These are phyloP conservation scores for Spatula clypeata DNA, from an alignment of 2,797 vertebrate species.

Conservation along the genomic window DNA sequence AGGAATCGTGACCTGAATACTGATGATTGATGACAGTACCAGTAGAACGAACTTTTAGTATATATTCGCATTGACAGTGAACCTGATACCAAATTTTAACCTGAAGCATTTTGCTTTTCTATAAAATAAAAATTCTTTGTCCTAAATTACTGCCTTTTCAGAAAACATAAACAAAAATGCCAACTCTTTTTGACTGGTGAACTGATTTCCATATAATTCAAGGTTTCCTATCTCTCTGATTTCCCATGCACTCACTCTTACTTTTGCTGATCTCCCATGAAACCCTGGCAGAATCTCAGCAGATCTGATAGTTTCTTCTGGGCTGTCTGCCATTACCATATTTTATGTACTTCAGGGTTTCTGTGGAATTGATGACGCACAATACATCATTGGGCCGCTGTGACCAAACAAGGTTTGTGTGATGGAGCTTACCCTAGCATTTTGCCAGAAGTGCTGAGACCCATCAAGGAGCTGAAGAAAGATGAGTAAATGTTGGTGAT, in stretches of 20 bases:
- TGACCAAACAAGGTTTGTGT: slow-evolving; percentile 62
- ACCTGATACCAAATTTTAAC: slow-evolving; percentile 37
- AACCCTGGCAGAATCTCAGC: slow-evolving; percentile 51
- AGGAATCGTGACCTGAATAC: slow-evolving; percentile 22
- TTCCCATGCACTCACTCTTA: slow-evolving; percentile 40
- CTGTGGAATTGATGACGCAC: slow-evolving; percentile 58
- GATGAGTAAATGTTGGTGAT: slow-evolving; percentile 50
- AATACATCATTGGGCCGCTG: slow-evolving; percentile 42
- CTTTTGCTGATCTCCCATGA: slow-evolving; percentile 28
- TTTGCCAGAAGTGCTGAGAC: slow-evolving; percentile 54
- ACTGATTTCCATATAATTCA: slow-evolving; percentile 15
- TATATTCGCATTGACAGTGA: slow-evolving; percentile 38
- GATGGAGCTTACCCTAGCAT: slow-evolving; percentile 43
- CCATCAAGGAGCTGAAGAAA: slow-evolving; percentile 17
- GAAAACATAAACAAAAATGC: slow-evolving; percentile 12
- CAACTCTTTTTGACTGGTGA: not conserved
- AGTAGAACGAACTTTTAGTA: slow-evolving; percentile 33
- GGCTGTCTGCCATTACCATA: slow-evolving; percentile 66
- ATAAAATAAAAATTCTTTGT: slow-evolving; percentile 37
- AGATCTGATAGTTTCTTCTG: slow-evolving; percentile 49
- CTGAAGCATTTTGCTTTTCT: slow-evolving; percentile 39
- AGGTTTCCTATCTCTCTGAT: slow-evolving; percentile 17
- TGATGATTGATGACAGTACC: slow-evolving; percentile 26
- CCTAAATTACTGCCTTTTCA: slow-evolving; percentile 36
- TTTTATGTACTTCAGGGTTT: slow-evolving; percentile 56